phyloP scores from a whole-genome alignment of 92 coral and sea anemone genomes.

The Palythoa heliodiscus region DNA sequence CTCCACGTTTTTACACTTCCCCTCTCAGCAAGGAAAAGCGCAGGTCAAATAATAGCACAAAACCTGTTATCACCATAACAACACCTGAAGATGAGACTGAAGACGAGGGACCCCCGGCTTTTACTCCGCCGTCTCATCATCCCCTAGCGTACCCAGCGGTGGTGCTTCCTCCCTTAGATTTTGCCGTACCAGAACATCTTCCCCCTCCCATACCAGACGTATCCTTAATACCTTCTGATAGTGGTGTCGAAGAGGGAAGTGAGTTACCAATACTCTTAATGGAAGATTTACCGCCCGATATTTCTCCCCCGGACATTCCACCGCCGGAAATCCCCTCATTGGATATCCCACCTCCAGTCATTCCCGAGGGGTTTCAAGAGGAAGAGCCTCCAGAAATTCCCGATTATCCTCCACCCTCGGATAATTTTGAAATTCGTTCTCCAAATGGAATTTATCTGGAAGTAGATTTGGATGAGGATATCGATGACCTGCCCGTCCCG shows the following conservation, averaged over 20 bases:
- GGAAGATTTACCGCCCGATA: slow-evolving; percentile 20
- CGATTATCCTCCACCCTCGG: slow-evolving; percentile 76
- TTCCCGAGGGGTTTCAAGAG: slow-evolving; percentile 56
- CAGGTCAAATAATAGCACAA: slow-evolving; percentile 21
- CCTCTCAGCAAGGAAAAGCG: slow-evolving; percentile 20
- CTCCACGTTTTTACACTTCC: slow-evolving; percentile 50
- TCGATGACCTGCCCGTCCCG: slow-evolving; percentile 50
- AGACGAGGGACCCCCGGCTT: slow-evolving; percentile 55
- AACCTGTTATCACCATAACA: slow-evolving; percentile 78
- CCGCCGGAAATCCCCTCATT: slow-evolving; percentile 62
- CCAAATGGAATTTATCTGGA: slow-evolving; percentile 51
- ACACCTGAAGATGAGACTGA: slow-evolving; percentile 67
- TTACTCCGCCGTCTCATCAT: slow-evolving; percentile 54
- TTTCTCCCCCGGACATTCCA: slow-evolving; percentile 72
- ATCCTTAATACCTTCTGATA: slow-evolving; percentile 7
- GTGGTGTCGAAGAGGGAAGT: slow-evolving; percentile 8
- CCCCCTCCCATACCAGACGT: slow-evolving; percentile 37
- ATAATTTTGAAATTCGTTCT: slow-evolving; percentile 52
- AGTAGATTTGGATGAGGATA: slow-evolving; percentile 44
- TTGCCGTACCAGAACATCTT: slow-evolving; percentile 31
- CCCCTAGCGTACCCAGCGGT: slow-evolving; percentile 58
- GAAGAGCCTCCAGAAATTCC: slow-evolving; percentile 68
- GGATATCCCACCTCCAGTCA: slow-evolving; percentile 50
- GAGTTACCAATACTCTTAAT: slow-evolving; percentile 18
- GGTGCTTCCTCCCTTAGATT: slow-evolving; percentile 44